These are phyloP conservation scores for Pachyramphus minor DNA, from an alignment of 2,113 vertebrate genomes.

Conservation along the genomic window DNA sequence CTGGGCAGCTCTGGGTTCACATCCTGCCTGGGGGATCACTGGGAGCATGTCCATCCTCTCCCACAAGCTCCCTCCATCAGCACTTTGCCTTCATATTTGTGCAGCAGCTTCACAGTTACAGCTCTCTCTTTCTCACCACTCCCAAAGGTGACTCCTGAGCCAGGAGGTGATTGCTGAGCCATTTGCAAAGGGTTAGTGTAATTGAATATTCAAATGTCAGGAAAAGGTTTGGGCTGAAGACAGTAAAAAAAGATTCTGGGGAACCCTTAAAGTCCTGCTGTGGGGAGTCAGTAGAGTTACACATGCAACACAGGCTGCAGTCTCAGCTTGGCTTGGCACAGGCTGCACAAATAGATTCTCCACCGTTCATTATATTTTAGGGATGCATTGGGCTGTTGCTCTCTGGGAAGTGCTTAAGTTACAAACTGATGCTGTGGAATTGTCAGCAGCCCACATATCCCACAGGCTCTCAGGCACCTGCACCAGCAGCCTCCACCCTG, in stretches of 20 bases:
- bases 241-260: neutral
- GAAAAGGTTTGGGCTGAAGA: neutral
- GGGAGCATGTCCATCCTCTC: neutral
- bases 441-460: neutral
- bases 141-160: neutral
- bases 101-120: neutral
- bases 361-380: neutral
- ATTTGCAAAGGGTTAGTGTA: neutral
- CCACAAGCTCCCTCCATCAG: fast-evolving
- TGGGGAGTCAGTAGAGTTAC: neutral
- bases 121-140: neutral
- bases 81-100: neutral
- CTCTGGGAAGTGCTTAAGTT: neutral
- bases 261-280: neutral
- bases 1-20: neutral
- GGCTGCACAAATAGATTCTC: neutral
- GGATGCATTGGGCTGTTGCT: neutral
- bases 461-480: fast-evolving
- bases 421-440: neutral
- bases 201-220: neutral
- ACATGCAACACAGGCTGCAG: neutral
- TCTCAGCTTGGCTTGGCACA: neutral
- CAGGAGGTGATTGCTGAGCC: neutral
- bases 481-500: neutral
- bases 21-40: neutral